These are phyloP conservation scores for Galaxea fascicularis DNA, from an alignment of 92 coral and sea anemone species.

Conservation along the genomic window DNA sequence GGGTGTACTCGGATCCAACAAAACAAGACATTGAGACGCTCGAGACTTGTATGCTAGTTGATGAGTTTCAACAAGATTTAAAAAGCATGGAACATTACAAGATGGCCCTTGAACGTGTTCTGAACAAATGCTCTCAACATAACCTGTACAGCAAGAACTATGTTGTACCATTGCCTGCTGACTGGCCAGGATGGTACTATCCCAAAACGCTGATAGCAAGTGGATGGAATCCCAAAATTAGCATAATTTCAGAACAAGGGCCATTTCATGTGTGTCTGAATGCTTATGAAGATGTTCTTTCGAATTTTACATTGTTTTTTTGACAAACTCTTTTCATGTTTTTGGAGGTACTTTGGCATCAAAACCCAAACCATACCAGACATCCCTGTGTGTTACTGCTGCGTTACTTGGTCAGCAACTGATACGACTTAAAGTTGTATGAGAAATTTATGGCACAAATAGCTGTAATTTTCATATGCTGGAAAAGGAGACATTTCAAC, in stretches of 20 bases:
- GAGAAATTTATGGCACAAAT: too few relatives aligned
- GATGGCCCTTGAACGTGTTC: constrained; percentile 17
- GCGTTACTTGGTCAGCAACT: constrained; percentile 61
- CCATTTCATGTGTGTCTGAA: constrained; percentile 58
- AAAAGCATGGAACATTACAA: constrained; percentile 54
- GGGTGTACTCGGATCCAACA: constrained; percentile 4
- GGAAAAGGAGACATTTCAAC: too few relatives aligned
- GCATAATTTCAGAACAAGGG: constrained; percentile 49
- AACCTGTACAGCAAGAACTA: not conserved
- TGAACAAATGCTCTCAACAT: constrained; percentile 28
- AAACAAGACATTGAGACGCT: constrained; percentile 35
- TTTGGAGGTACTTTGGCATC: constrained; percentile 49
- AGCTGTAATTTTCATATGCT: too few relatives aligned
- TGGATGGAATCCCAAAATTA: not conserved
- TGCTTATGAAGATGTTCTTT: constrained; percentile 48
- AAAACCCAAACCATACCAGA: constrained; percentile 44
- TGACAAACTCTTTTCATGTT: constrained; percentile 35
- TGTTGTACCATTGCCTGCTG: constrained; percentile 57
- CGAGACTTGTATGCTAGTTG: constrained; percentile 44
- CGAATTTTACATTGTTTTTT: constrained; percentile 31
- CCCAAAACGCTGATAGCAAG: constrained; percentile 55
- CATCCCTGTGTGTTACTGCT: constrained; percentile 53
- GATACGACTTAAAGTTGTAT: too few relatives aligned
- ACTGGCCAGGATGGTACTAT: constrained; percentile 69
- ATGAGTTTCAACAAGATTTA: constrained; percentile 53